Percentiles rank a stretch among this genome's conserved stretches.
phyloP scores from a whole-genome alignment of 2,113 vertebrate genomes.

The Caretta caretta region DNA sequence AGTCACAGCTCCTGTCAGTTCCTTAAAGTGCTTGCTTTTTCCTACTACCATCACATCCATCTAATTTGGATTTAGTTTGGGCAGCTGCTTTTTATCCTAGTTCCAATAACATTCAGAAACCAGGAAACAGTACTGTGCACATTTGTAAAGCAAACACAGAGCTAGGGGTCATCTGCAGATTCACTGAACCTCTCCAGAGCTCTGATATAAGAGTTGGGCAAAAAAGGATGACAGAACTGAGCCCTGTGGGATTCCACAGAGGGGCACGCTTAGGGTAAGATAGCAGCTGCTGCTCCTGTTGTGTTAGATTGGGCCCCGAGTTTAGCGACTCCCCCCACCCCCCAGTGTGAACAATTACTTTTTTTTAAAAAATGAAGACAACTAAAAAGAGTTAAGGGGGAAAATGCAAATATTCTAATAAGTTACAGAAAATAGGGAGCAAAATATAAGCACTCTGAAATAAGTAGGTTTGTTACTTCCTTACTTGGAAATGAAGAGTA shows the following conservation, averaged over 20 bases:
- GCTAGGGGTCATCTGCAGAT: background rate
- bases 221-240: background rate
- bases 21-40: background rate
- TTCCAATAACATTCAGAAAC: background rate
- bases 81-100: background rate
- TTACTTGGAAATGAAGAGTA: background rate
- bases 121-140: fast-evolving
- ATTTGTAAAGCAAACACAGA: background rate
- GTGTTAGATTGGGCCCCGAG: background rate
- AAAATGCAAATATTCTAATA: background rate
- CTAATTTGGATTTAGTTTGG: background rate
- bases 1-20: background rate
- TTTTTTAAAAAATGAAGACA: too few species aligned
- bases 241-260: background rate
- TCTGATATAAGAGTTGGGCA: background rate
- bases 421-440: background rate
- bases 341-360: background rate
- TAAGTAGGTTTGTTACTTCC: background rate
- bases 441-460: background rate
- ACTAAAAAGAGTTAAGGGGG: background rate
- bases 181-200: background rate
- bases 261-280: background rate
- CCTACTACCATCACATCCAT: fast-evolving
- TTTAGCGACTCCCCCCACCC: background rate
- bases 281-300: background rate